phyloP scores from a whole-genome alignment of 2,113 vertebrate genomes.

The Tenebrosternarchus preto region DNA sequence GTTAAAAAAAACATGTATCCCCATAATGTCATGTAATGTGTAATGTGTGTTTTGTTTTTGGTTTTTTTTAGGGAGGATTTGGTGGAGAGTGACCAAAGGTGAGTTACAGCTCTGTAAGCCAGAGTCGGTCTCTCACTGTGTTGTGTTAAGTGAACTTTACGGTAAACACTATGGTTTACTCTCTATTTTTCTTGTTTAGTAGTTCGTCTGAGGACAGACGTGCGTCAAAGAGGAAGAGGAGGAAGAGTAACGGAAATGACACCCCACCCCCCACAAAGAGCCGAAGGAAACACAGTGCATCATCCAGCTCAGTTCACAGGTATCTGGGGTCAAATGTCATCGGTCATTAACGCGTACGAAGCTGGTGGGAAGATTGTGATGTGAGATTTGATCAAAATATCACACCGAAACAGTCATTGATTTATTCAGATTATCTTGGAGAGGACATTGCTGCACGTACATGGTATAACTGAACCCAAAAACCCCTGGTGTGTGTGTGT shows the following conservation, averaged over 20 bases:
- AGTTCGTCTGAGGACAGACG: conserved; percentile 71
- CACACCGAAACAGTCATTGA: neutral
- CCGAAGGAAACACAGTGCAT: conserved; percentile 56
- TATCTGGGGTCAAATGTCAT: conserved; percentile 19
- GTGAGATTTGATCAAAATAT: neutral
- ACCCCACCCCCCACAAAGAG: conserved; percentile 63
- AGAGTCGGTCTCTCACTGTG: neutral
- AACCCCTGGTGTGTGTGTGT: no score
- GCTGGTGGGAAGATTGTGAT: no score
- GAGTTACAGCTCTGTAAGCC: neutral
- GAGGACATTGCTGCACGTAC: no score
- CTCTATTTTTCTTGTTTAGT: neutral
- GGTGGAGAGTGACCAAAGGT: conserved; percentile 57
- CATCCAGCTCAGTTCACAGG: conserved; percentile 70
- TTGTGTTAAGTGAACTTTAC: neutral
- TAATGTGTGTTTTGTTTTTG: neutral
- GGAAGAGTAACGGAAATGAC: conserved; percentile 53
- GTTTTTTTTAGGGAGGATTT: conserved; percentile 54
- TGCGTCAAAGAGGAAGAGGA: conserved; percentile 61
- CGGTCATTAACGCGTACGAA: no score
- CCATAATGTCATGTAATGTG: no score
- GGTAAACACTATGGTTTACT: no score
- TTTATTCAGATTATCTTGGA: no score
- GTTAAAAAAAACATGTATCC: no score
- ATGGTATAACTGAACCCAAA: no score